Evolutionary conservation across 2,113 vertebrate genomes (phyloP).

Genomic region (Micromys minutus): DNA sequence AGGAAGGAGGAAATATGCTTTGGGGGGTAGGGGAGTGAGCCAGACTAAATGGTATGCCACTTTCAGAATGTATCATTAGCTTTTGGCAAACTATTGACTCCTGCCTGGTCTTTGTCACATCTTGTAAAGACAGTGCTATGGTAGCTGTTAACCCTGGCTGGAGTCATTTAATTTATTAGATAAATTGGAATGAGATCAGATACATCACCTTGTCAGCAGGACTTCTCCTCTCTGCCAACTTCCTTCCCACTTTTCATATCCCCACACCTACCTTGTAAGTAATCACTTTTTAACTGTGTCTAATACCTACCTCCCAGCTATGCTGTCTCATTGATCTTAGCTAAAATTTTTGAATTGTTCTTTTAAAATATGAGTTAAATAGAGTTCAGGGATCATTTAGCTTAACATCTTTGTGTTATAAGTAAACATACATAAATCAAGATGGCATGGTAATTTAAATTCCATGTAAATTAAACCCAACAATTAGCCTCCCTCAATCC

Average conservation of each 20-base stretch:
- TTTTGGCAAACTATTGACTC: conserved; percentile 81
- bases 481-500: background rate
- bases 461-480: background rate
- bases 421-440: background rate
- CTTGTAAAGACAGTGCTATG: conserved; percentile 64
- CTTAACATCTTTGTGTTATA: background rate
- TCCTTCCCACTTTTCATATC: background rate
- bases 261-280: background rate
- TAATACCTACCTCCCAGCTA: background rate
- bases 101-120: conserved; percentile 80
- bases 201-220: background rate
- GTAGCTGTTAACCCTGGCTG: conserved; percentile 71
- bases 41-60: conserved; percentile 69
- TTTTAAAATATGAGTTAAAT: background rate
- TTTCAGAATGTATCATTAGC: conserved; percentile 76
- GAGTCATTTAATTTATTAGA: conserved; percentile 69
- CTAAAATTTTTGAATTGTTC: background rate
- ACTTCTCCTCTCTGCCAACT: background rate
- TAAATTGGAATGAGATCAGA: conserved; percentile 25
- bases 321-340: background rate
- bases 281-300: background rate
- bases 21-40: conserved; percentile 2
- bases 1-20: background rate
- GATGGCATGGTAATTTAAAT: background rate
- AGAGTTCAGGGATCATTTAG: background rate